phyloP scores from a whole-genome alignment of 2,797 vertebrate genomes.

The Microctenopoma stevenorrisi region DNA sequence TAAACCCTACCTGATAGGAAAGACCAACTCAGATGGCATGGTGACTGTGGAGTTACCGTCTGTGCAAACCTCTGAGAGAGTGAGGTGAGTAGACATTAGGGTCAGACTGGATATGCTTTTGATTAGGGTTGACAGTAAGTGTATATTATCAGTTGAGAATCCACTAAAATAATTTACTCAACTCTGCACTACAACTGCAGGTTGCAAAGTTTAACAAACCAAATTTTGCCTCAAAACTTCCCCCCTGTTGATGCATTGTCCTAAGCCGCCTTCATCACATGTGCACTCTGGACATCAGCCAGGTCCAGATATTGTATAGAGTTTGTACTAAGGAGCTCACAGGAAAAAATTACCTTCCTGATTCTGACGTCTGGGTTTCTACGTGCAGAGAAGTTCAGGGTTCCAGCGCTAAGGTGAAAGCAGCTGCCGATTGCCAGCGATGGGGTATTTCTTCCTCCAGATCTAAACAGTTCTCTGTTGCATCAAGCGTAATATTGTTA shows the following conservation, averaged over 20 bases:
- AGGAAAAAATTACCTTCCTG: too few species aligned
- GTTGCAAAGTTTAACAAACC: background rate
- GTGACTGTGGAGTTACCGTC: conserved; percentile 93
- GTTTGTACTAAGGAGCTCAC: too few species aligned
- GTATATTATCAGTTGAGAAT: too few species aligned
- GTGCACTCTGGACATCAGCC: too few species aligned
- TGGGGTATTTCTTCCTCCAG: background rate
- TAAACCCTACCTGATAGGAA: conserved; percentile 94
- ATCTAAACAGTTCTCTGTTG: background rate
- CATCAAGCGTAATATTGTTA: conserved; percentile 20
- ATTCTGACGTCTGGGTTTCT: too few species aligned
- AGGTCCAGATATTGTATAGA: too few species aligned
- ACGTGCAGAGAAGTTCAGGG: too few species aligned
- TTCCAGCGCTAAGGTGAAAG: too few species aligned
- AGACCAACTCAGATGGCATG: conserved; percentile 96
- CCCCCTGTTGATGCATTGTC: background rate
- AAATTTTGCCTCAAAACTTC: background rate
- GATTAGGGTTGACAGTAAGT: background rate
- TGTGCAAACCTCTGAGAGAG: conserved; percentile 92
- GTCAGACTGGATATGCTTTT: background rate
- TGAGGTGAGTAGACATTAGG: conserved; percentile 82
- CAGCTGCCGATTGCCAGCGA: too few species aligned
- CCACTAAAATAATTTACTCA: background rate
- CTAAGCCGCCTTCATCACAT: too few species aligned
- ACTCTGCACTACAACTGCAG: background rate